phyloP scores from a whole-genome alignment of 2,797 vertebrate genomes.

The Trichosurus vulpecula region DNA sequence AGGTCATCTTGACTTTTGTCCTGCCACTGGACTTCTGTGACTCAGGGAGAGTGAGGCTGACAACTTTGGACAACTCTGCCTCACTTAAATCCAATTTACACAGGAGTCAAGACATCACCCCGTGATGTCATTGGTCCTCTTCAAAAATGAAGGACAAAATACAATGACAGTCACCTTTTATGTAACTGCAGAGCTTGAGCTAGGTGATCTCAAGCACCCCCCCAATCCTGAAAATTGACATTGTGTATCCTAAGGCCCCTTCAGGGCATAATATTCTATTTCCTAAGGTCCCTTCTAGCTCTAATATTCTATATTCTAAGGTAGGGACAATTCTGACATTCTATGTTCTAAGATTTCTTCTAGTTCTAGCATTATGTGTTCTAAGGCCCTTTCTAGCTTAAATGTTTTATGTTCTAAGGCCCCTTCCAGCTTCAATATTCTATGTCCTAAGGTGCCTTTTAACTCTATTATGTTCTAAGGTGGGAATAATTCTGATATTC shows the following conservation, averaged over 20 bases:
- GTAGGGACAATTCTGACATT: background rate
- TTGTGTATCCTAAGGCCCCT: background rate
- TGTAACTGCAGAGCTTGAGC: background rate
- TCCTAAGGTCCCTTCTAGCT: background rate
- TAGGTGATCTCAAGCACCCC: background rate
- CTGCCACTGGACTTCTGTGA: background rate
- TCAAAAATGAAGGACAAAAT: background rate
- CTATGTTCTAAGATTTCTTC: too few relatives aligned
- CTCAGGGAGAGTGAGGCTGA: background rate
- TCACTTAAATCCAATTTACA: background rate
- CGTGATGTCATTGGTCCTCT: background rate
- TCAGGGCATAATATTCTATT: background rate
- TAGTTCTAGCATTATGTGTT: background rate
- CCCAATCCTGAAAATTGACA: background rate
- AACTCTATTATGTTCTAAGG: background rate
- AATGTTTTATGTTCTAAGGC: background rate
- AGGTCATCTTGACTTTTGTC: background rate
- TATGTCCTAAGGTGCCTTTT: background rate
- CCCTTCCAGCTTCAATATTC: background rate
- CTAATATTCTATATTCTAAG: background rate
- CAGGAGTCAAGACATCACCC: background rate
- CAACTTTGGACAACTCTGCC: background rate
- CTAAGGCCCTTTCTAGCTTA: background rate
- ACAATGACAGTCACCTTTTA: background rate
- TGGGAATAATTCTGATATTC: background rate